These are phyloP conservation scores for Melanargia galathea DNA, from an alignment of 2,888 invertebrate species.

Conservation along the genomic window DNA sequence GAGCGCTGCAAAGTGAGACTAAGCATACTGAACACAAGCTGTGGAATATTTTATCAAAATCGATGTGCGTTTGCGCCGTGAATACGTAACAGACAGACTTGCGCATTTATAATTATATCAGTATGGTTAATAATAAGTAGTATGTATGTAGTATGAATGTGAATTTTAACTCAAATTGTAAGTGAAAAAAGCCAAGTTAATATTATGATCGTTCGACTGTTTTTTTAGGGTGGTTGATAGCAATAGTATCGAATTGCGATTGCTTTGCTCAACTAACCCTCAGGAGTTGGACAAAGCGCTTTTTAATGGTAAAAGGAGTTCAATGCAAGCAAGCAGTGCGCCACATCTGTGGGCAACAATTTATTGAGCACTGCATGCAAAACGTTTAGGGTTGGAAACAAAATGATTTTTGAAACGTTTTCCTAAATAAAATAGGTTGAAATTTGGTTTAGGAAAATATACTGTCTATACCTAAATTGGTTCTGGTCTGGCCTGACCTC, in stretches of 20 bases:
- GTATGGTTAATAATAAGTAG: no score
- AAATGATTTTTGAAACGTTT: conserved; percentile 11
- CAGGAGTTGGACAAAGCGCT: conserved; percentile 8
- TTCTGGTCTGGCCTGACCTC: neutral
- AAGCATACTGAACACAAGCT: no score
- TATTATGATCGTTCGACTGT: neutral
- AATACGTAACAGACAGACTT: no score
- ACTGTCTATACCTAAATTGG: neutral
- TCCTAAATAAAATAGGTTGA: neutral
- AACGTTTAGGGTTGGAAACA: neutral
- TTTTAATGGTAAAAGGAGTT: conserved; percentile 26
- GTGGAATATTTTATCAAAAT: no score
- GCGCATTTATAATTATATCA: no score
- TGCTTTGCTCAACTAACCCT: neutral
- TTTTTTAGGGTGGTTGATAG: neutral
- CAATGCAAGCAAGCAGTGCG: conserved; percentile 20
- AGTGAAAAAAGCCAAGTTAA: no score
- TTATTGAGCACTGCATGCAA: conserved; percentile 20
- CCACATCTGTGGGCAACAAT: conserved; percentile 27
- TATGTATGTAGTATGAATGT: no score
- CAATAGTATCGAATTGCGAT: conserved; percentile 1
- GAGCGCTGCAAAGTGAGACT: no score
- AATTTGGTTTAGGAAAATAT: no score
- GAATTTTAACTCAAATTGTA: no score
- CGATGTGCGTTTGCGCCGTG: no score